Evolutionary conservation across 2,113 vertebrate genomes (phyloP).

Genomic region (Fulica atra): DNA sequence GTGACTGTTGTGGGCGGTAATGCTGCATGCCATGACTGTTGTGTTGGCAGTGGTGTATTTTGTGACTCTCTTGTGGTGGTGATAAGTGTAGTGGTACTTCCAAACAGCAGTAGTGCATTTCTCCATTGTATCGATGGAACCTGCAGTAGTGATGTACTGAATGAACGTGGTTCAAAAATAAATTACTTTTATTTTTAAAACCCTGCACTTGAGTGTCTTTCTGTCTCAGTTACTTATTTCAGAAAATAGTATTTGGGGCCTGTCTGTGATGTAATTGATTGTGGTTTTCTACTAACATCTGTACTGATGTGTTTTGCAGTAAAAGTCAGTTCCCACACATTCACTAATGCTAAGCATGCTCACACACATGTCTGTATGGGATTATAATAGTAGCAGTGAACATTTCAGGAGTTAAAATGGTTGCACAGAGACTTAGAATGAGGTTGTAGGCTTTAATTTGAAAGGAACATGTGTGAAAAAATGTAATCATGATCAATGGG

Average conservation of each 20-base stretch:
- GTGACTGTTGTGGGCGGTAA: too few species aligned
- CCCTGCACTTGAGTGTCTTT: too few species aligned
- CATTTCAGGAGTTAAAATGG: background rate
- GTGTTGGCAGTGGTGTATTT: too few species aligned
- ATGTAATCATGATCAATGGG: background rate
- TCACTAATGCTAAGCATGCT: background rate
- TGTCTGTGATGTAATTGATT: background rate
- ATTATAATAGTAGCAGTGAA: background rate
- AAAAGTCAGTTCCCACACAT: background rate
- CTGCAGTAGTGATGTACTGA: too few species aligned
- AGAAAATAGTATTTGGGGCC: background rate
- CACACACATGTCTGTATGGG: background rate
- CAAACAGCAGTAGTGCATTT: too few species aligned
- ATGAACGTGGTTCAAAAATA: too few species aligned
- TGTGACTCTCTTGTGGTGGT: too few species aligned
- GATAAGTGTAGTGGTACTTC: too few species aligned
- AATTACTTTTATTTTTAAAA: too few species aligned
- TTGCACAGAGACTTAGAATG: background rate
- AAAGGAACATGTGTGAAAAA: background rate
- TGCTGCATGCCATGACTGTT: too few species aligned
- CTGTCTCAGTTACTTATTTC: background rate
- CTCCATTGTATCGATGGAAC: too few species aligned
- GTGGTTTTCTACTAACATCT: background rate
- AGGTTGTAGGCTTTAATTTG: background rate
- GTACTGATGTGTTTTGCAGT: background rate